Percentiles rank a stretch among this genome's conserved stretches.
These are phyloP conservation scores for Hemicrepidius hirtus DNA, from an alignment of 2,888 invertebrate species.

Conservation along the genomic window DNA sequence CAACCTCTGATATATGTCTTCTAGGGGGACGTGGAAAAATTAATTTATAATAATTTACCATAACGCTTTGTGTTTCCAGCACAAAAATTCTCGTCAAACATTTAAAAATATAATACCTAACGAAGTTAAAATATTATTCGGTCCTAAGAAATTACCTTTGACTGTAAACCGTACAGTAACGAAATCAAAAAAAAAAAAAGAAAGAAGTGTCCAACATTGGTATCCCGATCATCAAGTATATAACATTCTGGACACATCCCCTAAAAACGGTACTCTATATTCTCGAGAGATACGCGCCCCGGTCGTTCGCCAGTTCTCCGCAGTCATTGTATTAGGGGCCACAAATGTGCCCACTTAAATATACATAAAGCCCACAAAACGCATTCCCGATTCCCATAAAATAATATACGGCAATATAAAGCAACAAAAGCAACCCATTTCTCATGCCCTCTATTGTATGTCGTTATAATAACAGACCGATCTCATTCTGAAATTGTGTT, in stretches of 20 bases:
- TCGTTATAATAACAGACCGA: constrained; percentile 32
- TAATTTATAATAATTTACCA: too few species aligned
- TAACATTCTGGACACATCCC: constrained; percentile 47
- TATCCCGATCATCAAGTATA: constrained; percentile 39
- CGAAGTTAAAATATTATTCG: not conserved
- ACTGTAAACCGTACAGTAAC: constrained; percentile 6
- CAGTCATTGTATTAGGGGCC: constrained; percentile 59
- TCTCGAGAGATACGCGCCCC: constrained; percentile 49
- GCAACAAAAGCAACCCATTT: constrained; percentile 48
- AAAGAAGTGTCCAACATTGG: constrained; percentile 19
- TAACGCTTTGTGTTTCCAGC: too few species aligned
- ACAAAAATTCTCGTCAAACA: too few species aligned
- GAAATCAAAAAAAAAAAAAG: constrained; percentile 26
- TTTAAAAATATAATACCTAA: not conserved
- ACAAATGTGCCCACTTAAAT: constrained; percentile 61
- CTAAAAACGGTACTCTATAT: constrained; percentile 54
- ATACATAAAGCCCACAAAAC: constrained; percentile 57
- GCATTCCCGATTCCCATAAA: constrained; percentile 55
- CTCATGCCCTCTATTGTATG: constrained; percentile 37
- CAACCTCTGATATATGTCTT: too few species aligned
- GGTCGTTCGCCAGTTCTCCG: constrained; percentile 56
- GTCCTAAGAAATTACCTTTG: constrained; percentile 3
- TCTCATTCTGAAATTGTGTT: constrained; percentile 30
- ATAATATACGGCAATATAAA: constrained; percentile 49
- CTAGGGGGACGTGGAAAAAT: too few species aligned